Evolutionary conservation across 2,113 vertebrate genomes (phyloP).

Genomic region (Triplophysa siluroides): DNA sequence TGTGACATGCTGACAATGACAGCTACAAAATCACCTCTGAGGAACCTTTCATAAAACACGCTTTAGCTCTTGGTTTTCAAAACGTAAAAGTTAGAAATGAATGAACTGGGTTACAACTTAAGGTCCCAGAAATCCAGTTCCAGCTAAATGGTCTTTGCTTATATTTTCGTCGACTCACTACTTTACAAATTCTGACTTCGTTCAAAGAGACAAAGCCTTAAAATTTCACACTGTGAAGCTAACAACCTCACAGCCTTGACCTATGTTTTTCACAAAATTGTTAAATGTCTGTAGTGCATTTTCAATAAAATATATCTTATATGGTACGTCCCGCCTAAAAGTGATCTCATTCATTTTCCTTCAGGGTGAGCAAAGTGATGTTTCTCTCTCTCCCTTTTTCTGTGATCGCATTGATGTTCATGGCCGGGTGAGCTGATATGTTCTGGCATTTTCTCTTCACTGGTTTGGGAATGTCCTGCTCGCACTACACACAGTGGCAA

Average conservation of each 20-base stretch:
- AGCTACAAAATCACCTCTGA: background rate
- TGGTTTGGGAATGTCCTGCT: constrained; percentile 50
- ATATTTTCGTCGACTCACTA: no score
- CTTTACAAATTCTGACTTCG: no score
- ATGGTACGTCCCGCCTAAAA: background rate
- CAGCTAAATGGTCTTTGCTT: background rate
- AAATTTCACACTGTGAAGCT: no score
- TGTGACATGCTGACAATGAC: background rate
- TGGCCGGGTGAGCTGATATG: constrained; percentile 42
- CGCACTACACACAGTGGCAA: background rate
- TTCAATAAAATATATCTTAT: background rate
- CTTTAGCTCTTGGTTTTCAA: constrained; percentile 5
- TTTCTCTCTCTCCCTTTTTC: constrained; percentile 38
- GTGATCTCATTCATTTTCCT: background rate
- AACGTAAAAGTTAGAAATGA: background rate
- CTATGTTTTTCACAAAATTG: background rate
- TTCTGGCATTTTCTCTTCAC: constrained; percentile 48
- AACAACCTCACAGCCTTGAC: no score
- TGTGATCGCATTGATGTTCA: constrained; percentile 51
- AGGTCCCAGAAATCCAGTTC: no score
- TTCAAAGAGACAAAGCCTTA: no score
- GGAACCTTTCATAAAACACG: background rate
- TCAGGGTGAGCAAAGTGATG: constrained; percentile 31
- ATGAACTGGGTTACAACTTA: background rate
- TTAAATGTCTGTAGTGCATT: background rate